Percentiles rank a stretch among this genome's conserved stretches.
phyloP scores from a whole-genome alignment of 2,113 vertebrate genomes.

The Toxotes jaculatrix region DNA sequence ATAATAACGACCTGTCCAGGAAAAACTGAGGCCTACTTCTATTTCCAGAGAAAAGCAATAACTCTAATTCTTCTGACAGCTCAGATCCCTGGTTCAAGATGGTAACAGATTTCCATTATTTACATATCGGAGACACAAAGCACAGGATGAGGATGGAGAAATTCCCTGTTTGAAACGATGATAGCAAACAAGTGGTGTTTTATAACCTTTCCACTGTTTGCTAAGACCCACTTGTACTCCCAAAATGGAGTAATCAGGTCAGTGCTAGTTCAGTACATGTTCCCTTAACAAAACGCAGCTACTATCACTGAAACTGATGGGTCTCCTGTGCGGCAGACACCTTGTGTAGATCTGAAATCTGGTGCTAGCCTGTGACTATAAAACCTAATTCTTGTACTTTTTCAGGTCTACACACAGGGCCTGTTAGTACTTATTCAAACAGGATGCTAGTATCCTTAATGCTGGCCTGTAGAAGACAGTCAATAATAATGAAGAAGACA shows the following conservation, averaged over 20 bases:
- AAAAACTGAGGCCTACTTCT: constrained; percentile 48
- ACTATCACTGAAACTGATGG: constrained; percentile 58
- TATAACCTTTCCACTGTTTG: constrained; percentile 17
- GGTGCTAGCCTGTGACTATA: background rate
- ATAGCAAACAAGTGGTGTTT: constrained; percentile 48
- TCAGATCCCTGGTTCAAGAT: constrained; percentile 67
- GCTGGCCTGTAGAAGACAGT: constrained; percentile 69
- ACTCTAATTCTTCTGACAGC: constrained; percentile 31
- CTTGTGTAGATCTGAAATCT: constrained; percentile 33
- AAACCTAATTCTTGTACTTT: constrained; percentile 15
- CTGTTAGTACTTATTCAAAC: constrained; percentile 44
- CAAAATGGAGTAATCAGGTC: constrained; percentile 72
- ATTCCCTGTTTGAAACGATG: constrained; percentile 58
- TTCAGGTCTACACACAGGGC: constrained; percentile 49
- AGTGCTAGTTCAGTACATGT: constrained; percentile 68
- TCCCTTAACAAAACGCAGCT: constrained; percentile 63
- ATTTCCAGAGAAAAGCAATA: constrained; percentile 36
- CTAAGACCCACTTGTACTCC: constrained; percentile 59
- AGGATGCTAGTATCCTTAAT: constrained; percentile 60
- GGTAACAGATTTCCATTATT: constrained; percentile 64
- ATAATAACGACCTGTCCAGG: constrained; percentile 56
- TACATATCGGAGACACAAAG: constrained; percentile 61
- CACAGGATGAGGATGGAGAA: constrained; percentile 53
- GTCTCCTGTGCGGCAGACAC: constrained; percentile 40
- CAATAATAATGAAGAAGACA: constrained; percentile 70